phyloP scores from a whole-genome alignment of 2,797 vertebrate species.

The Myotis pilosus region DNA sequence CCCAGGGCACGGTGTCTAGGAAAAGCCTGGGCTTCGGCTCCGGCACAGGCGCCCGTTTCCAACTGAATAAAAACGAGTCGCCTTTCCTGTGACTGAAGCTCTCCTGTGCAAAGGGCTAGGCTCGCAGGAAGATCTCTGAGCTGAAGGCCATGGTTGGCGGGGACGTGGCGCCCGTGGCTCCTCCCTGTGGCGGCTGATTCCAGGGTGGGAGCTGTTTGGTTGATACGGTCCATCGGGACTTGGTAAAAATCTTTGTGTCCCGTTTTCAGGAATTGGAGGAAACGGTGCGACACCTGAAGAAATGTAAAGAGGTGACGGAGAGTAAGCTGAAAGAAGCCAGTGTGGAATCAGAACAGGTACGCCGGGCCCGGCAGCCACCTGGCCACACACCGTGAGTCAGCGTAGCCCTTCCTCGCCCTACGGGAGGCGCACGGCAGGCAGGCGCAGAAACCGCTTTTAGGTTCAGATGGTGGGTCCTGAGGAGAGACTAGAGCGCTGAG shows the following conservation, averaged over 20 bases:
- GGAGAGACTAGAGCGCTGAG: not conserved
- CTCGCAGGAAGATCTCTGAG: not conserved
- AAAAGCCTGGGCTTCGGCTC: not conserved
- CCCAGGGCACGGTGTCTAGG: not conserved
- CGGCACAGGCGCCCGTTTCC: not conserved
- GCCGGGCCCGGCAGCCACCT: not conserved
- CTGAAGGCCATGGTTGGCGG: not conserved
- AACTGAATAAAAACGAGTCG: not conserved
- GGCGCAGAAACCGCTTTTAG: not conserved
- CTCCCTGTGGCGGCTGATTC: not conserved
- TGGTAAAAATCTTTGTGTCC: not conserved
- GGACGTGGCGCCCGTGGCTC: not conserved
- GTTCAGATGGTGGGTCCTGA: not conserved
- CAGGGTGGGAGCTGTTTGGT: not conserved
- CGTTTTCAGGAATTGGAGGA: conserved; percentile 80
- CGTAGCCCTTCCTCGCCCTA: not conserved
- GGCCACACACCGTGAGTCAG: not conserved
- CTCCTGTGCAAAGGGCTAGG: not conserved
- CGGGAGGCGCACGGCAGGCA: not conserved
- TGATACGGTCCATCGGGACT: not conserved
- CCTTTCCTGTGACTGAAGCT: not conserved
- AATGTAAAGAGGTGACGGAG: conserved; percentile 78
- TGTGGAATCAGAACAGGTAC: conserved; percentile 83
- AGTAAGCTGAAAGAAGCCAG: conserved; percentile 81
- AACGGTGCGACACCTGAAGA: conserved; percentile 76